These are phyloP conservation scores for Eunapius fragilis DNA, from an alignment of 37 sponge, comb jelly and placozoan species.

Conservation along the genomic window DNA sequence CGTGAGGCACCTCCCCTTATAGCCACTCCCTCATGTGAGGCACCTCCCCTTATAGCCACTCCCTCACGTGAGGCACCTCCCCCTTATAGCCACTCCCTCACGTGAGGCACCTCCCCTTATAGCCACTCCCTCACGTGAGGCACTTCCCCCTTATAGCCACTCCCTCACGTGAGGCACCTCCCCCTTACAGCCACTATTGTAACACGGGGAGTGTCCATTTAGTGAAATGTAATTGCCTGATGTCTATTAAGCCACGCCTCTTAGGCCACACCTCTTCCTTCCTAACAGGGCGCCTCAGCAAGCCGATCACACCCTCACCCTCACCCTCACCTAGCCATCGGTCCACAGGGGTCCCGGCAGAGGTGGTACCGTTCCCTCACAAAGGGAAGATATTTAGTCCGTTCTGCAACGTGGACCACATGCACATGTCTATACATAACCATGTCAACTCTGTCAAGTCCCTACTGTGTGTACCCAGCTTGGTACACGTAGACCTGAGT, in stretches of 20 bases:
- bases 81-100: constrained; percentile 16
- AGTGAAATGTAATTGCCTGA: not conserved
- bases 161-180: no score
- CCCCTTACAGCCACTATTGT: no score
- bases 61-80: no score
- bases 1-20: constrained; percentile 34
- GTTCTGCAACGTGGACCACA: constrained; percentile 78
- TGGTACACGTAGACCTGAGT: constrained; percentile 38
- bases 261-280: not conserved
- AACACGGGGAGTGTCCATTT: no score
- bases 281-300: not conserved
- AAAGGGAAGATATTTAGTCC: constrained; percentile 54
- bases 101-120: constrained; percentile 34
- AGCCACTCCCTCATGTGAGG: not conserved
- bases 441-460: constrained; percentile 66
- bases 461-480: constrained; percentile 76
- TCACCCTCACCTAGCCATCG: not conserved
- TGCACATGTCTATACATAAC: constrained; percentile 76
- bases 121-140: constrained; percentile 1
- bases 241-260: not conserved
- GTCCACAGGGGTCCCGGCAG: not conserved
- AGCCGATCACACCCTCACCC: not conserved
- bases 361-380: not conserved
- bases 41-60: constrained; percentile 3
- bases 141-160: constrained; percentile 1